These are phyloP conservation scores for Pelecanus crispus DNA, from an alignment of 2,113 vertebrate species.

Conservation along the genomic window DNA sequence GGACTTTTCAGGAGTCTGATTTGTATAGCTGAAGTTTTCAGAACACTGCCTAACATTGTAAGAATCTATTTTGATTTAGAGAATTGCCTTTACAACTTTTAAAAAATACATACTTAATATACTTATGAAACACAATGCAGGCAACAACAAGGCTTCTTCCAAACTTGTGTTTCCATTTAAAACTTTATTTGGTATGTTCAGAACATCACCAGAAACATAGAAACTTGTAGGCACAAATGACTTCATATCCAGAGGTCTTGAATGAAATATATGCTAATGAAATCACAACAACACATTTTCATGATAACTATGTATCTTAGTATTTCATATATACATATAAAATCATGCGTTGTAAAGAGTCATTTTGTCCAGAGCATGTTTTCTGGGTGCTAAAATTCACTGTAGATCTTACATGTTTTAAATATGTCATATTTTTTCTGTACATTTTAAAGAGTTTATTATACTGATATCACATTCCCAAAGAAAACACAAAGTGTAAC, in stretches of 20 bases:
- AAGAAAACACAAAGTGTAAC: slow-evolving; percentile 51
- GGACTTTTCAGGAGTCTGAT: background rate
- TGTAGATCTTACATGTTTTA: background rate
- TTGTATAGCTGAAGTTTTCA: background rate
- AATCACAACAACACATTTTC: slow-evolving; percentile 19
- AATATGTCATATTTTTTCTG: background rate
- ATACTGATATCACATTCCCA: slow-evolving; percentile 24
- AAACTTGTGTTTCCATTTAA: slow-evolving; percentile 19
- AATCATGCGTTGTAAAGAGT: slow-evolving; percentile 61
- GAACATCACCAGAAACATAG: slow-evolving; percentile 65
- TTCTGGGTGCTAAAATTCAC: slow-evolving; percentile 2
- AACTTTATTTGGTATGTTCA: slow-evolving; percentile 69
- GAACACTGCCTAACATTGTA: background rate
- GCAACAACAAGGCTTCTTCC: background rate
- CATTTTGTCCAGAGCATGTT: background rate
- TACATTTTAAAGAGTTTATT: slow-evolving; percentile 33
- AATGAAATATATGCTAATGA: slow-evolving; percentile 64
- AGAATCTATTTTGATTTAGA: background rate
- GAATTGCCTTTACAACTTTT: background rate
- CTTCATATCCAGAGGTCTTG: slow-evolving; percentile 41
- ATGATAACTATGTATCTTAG: slow-evolving; percentile 17
- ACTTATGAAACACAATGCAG: background rate
- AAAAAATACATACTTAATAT: background rate
- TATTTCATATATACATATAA: slow-evolving; percentile 7
- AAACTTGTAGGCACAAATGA: slow-evolving; percentile 67